A percentile compares a stretch with the other conserved stretches of the same genome.
phyloP scores from a whole-genome alignment of 2,797 vertebrate species.

The Euphonia xanthogaster region DNA sequence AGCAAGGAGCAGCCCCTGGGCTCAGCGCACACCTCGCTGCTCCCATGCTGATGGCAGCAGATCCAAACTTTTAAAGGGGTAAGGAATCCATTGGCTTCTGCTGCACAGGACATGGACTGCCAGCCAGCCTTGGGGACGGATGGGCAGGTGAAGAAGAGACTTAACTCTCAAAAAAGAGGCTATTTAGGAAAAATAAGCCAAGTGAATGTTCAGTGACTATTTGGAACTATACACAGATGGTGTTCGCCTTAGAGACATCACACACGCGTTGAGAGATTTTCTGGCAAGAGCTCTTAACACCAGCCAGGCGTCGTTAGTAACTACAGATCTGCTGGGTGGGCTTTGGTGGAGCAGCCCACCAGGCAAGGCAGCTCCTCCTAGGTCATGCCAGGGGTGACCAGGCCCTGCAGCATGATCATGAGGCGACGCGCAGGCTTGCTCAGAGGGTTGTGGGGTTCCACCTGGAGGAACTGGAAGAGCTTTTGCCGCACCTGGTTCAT shows the following conservation, averaged over 20 bases:
- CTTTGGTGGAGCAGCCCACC: background rate
- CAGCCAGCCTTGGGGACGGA: background rate
- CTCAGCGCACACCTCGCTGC: background rate
- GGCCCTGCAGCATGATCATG: constrained; percentile 95
- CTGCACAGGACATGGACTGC: background rate
- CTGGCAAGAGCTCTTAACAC: constrained; percentile 32
- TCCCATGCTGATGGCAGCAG: background rate
- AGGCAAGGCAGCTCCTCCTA: constrained; percentile 27
- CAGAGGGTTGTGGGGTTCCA: constrained; percentile 87
- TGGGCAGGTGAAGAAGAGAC: background rate
- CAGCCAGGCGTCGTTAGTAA: background rate
- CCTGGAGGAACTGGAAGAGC: constrained; percentile 91
- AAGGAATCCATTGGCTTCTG: background rate
- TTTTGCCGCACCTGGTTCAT: constrained; percentile 92
- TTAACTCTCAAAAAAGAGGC: constrained; percentile 35
- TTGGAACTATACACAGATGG: constrained; percentile 41
- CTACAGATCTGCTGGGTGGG: background rate
- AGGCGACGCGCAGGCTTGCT: constrained; percentile 90
- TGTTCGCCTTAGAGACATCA: constrained; percentile 28
- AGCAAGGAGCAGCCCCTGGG: background rate
- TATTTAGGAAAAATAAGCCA: constrained; percentile 54
- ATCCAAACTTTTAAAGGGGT: background rate
- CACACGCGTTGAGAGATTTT: background rate
- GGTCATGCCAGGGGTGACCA: constrained; percentile 82
- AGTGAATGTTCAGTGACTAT: constrained; percentile 47